These are phyloP conservation scores for Coregonus sp. DNA, from an alignment of 2,797 vertebrate species.

Conservation along the genomic window DNA sequence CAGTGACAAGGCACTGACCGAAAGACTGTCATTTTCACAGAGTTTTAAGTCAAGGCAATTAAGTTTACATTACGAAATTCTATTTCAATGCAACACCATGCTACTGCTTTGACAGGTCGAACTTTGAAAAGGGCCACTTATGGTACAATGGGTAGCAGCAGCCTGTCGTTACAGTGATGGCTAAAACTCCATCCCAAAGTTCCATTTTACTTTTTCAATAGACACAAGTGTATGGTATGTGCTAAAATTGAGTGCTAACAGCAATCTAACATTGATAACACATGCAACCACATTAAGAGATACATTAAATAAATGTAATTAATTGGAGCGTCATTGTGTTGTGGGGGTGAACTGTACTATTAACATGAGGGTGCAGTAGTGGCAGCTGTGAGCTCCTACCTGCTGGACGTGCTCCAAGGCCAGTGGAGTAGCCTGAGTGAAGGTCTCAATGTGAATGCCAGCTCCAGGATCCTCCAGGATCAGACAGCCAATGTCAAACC, in stretches of 20 bases:
- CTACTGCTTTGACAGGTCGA: slow-evolving; percentile 19
- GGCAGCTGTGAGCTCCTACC: slow-evolving; percentile 66
- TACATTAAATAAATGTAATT: background rate
- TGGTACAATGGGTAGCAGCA: background rate
- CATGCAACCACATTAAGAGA: background rate
- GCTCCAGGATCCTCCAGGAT: slow-evolving; percentile 90
- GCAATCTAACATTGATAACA: background rate
- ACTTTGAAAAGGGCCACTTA: background rate
- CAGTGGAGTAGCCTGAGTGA: slow-evolving; percentile 93
- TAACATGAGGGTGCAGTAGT: background rate
- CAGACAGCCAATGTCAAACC: slow-evolving; percentile 96
- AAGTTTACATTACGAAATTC: background rate
- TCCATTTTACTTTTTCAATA: background rate
- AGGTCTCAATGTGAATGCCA: slow-evolving; percentile 85
- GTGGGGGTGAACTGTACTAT: background rate
- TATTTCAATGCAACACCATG: slow-evolving; percentile 30
- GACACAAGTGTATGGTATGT: too few species aligned
- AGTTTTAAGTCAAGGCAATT: background rate
- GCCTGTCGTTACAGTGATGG: background rate
- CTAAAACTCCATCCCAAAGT: background rate
- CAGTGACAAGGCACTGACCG: background rate
- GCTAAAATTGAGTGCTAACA: background rate
- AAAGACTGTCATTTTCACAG: background rate
- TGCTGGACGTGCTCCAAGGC: slow-evolving; percentile 88
- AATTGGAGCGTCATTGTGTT: background rate